Evolutionary conservation across 2,888 invertebrate species (phyloP).

Genomic region (Psococerastis gibbosa): DNA sequence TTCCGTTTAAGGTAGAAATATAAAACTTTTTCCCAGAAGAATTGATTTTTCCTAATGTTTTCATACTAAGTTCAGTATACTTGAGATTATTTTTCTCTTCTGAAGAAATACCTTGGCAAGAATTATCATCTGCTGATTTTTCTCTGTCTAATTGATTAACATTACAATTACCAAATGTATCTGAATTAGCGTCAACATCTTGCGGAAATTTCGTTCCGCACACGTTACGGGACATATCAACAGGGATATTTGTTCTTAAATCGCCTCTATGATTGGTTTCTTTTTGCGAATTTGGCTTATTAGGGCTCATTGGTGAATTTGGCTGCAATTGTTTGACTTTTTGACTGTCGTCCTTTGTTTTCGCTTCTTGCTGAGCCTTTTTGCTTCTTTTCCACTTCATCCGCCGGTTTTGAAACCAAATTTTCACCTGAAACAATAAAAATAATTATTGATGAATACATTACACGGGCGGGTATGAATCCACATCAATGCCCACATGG

Average conservation of each 20-base stretch:
- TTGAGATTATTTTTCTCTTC: background rate
- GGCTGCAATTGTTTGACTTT: background rate
- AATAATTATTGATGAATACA: background rate
- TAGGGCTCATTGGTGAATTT: background rate
- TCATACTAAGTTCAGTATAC: background rate
- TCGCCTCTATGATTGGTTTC: background rate
- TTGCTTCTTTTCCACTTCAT: constrained; percentile 99
- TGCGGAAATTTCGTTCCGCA: background rate
- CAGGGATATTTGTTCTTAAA: background rate
- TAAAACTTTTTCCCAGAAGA: constrained; percentile 3
- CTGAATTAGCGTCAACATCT: background rate
- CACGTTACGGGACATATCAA: background rate
- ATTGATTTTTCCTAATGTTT: background rate
- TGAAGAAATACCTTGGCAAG: background rate
- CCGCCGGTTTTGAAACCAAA: constrained; percentile 96
- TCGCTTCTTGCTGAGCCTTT: constrained; percentile 78
- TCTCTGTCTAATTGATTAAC: background rate
- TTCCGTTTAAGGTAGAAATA: background rate
- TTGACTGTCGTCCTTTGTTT: constrained; percentile 20
- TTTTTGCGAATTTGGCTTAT: background rate
- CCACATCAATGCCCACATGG: constrained; percentile 17
- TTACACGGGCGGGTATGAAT: constrained; percentile 19
- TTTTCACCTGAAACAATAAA: constrained; percentile 59
- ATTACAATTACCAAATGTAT: background rate
- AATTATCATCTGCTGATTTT: background rate